Percentiles rank a stretch among this genome's conserved stretches.
phyloP scores from a whole-genome alignment of 1,140 invertebrate species.

The Magallana angulata region DNA sequence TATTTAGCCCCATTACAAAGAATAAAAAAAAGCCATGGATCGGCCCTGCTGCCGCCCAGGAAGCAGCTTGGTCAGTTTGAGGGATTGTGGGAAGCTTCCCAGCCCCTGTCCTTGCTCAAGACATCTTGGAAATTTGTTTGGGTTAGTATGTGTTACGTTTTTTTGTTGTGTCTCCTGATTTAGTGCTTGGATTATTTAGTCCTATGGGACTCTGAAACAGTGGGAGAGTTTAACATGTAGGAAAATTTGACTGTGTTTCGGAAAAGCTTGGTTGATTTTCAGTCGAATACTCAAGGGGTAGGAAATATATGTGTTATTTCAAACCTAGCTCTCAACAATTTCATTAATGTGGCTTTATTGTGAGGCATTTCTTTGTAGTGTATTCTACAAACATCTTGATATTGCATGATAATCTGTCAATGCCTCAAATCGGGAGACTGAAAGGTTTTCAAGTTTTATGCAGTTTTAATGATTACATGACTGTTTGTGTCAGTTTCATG shows the following conservation, averaged over 20 bases:
- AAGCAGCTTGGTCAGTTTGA: neutral
- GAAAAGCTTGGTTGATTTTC: neutral
- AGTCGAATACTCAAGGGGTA: no score
- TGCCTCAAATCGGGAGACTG: neutral
- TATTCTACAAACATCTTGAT: neutral
- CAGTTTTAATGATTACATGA: neutral
- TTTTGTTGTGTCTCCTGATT: neutral
- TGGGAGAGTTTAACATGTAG: neutral
- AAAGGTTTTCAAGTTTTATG: neutral
- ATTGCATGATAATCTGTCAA: neutral
- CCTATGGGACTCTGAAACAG: neutral
- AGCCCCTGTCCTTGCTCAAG: conserved; percentile 5
- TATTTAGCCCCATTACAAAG: conserved; percentile 31
- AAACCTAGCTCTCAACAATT: no score
- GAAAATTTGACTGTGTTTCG: neutral
- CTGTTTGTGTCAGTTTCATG: neutral
- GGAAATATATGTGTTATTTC: no score
- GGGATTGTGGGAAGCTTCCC: conserved; percentile 19
- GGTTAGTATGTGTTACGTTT: neutral
- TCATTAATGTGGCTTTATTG: no score
- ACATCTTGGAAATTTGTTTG: neutral
- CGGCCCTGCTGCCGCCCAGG: conserved; percentile 15
- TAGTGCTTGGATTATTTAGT: neutral
- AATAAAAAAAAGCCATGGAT: conserved; percentile 18
- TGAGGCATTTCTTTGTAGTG: no score